Base-by-base conservation (phyloP, 2,888 invertebrate genomes). In the Diarsia dahlii region DNA sequence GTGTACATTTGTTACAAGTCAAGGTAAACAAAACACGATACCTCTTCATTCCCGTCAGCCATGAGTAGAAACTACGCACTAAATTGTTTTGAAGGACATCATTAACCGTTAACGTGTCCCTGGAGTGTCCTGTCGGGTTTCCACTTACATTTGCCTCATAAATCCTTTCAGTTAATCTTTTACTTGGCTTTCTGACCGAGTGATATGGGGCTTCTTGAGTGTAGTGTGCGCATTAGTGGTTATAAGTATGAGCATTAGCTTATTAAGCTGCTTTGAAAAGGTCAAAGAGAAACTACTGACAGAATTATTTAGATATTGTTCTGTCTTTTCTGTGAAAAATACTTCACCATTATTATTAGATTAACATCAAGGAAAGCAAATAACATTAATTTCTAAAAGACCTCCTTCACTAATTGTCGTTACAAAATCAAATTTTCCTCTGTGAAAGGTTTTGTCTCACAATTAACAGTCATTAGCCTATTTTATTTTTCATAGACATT, bases 11-110 rank as follows among this genome's bases (percentile, higher is more conserved):
- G 39, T 28, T 39, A 39, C 39, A 39, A 39, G 39, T 39, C n/a
- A 71, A 60, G 58, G 71, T 78, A 56, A 79, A 73, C 54, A 54
- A n/a, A 45, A 52, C 10, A 34, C 23, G n/a, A 46, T 63, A 52
- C 46, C 45, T 46, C 20, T 68, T 15, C 13, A 64, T 64, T 74
- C 20, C 48, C 81, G 62, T 79, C 80, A 73, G 10, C 46, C 46
- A 46, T 74, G 45, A 70, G 80, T 48, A 50, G 54, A n/a, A 68
- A 78, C 70, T 62, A 64, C 81, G 54, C 76, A 81, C 48, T 68
- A 71, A 81, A 81, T 81, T 76, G 81, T 82, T 76, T 74, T 74
- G 82, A 82, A 75, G 83, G 71, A 70, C 74, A 63, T 82, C 81
- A 82, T 82, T 82, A 82, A 79, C 54, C 18, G 74, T 60, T 65